phyloP scores from a whole-genome alignment of 1,140 invertebrate genomes.

The Apis dorsata region DNA sequence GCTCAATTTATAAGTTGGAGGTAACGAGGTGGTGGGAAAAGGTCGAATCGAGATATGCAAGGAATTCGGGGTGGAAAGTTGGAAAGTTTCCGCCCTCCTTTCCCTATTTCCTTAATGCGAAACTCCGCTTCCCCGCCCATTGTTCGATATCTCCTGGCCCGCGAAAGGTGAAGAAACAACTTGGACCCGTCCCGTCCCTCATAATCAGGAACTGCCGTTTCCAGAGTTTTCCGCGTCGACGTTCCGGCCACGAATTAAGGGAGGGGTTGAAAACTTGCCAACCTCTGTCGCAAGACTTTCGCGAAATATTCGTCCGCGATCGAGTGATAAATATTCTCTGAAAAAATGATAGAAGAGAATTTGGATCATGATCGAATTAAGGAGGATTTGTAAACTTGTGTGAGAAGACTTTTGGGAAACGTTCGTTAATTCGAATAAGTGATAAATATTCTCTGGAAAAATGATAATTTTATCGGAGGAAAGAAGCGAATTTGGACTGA shows the following conservation, averaged over 20 bases:
- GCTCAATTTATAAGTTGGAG: slow-evolving; percentile 61
- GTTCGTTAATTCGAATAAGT: too few species aligned
- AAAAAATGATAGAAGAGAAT: too few species aligned
- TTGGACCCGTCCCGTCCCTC: slow-evolving; percentile 32
- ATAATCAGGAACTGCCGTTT: slow-evolving; percentile 40
- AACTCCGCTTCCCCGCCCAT: slow-evolving; percentile 46
- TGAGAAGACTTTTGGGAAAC: too few species aligned
- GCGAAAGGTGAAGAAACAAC: slow-evolving; percentile 39
- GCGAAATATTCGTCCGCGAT: too few species aligned
- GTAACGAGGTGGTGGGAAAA: slow-evolving; percentile 51
- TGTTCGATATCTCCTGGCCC: slow-evolving; percentile 57
- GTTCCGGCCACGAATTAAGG: neutral
- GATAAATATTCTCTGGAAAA: too few species aligned
- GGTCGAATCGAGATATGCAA: slow-evolving; percentile 45
- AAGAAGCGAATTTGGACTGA: too few species aligned
- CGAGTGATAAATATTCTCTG: too few species aligned
- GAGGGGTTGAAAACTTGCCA: too few species aligned
- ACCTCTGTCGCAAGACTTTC: too few species aligned
- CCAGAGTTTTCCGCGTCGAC: slow-evolving; percentile 30
- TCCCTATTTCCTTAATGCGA: slow-evolving; percentile 58
- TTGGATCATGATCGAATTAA: too few species aligned
- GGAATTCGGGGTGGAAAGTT: slow-evolving; percentile 51
- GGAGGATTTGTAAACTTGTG: too few species aligned
- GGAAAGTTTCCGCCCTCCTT: slow-evolving; percentile 44
- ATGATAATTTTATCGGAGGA: too few species aligned